Base-by-base conservation (phyloP, 2,797 vertebrate genomes). In the Rousettus madagascariensis region DNA sequence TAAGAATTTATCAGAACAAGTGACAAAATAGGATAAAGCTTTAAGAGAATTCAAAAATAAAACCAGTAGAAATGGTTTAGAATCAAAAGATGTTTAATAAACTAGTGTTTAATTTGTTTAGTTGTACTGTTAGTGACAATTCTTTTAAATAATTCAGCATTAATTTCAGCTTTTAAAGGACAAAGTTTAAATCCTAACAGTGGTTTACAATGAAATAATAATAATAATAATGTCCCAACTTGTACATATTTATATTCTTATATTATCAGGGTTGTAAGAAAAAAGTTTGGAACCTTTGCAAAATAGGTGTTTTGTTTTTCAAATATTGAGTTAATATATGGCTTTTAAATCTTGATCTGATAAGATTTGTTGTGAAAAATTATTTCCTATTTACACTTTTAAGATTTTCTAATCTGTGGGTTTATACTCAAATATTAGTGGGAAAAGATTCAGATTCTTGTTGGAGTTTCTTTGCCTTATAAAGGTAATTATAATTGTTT, bases 291-390 rank as follows among this genome's bases (percentile, higher is more conserved):
- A 43, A 59, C 10, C 2, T 79, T 88, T 86, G 33, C 10, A 88
- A 93, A 79, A 51, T 10, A 69, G 19, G 9, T 49, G 12, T 78
- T 80, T 94, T 68, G 3, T 80, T 90, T 90, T 94, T 75, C 46
- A 80, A 65, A 91, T 68, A 86, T 24, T 51, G 38, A 89, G 36
- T 94, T 57, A 78, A 55, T 77, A n/a, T n/a, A 57, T 66, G 49
- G 7, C 20, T 75, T 92, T 75, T 68, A 11, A 83, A 41, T 78
- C 78, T 87, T 75, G 7, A 33, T 33, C 33, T 33, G 84, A 28
- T 85, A 49, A 63, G 19, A 57, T 84, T 90, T 93, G 11, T 86
- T 72, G 75, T 88, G 43, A 92, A 95, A 95, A 78, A 43, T 28
- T 72, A 83, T 46, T 83, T 20, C 36, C 28, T 96, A 13, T 49